Evolutionary conservation across 64 coral and sea anemone genomes (phyloP).

Genomic region (Pocillopora verrucosa): DNA sequence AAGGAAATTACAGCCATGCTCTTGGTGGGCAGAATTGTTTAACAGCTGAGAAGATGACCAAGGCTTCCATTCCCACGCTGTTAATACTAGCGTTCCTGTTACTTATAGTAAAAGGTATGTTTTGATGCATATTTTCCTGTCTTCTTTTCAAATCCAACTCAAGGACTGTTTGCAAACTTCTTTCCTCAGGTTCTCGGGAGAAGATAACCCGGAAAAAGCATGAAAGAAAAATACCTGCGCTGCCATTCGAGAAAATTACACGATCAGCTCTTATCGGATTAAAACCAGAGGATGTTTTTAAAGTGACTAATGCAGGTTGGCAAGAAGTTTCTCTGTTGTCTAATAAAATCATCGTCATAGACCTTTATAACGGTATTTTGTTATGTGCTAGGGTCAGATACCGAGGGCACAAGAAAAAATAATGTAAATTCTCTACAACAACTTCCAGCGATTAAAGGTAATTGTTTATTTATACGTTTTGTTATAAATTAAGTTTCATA

Average conservation of each 20-base stretch:
- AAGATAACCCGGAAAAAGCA: neutral
- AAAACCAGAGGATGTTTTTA: constrained; percentile 16
- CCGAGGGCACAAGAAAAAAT: constrained; percentile 10
- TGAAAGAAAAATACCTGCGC: neutral
- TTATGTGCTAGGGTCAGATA: neutral
- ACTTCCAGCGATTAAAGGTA: constrained; percentile 22
- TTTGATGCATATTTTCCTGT: neutral
- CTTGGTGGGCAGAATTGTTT: neutral
- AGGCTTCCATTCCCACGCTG: neutral
- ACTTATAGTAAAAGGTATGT: neutral
- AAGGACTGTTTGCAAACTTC: neutral
- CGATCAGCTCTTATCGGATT: constrained; percentile 11
- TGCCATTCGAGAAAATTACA: neutral
- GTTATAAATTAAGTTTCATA: too few relatives aligned
- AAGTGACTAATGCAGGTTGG: neutral
- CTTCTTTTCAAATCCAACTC: neutral
- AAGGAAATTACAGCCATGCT: constrained; percentile 21
- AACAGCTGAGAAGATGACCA: neutral
- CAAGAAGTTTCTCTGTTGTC: neutral
- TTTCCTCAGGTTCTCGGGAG: neutral
- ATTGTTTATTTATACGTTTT: too few relatives aligned
- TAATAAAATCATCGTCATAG: neutral
- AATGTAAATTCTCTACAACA: neutral
- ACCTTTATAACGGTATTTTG: neutral
- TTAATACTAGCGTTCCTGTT: neutral